Evolutionary conservation across 2,113 vertebrate species (phyloP), one percentile per base, ranked within the genome.

Genomic region (Hylia prasina): DNA sequence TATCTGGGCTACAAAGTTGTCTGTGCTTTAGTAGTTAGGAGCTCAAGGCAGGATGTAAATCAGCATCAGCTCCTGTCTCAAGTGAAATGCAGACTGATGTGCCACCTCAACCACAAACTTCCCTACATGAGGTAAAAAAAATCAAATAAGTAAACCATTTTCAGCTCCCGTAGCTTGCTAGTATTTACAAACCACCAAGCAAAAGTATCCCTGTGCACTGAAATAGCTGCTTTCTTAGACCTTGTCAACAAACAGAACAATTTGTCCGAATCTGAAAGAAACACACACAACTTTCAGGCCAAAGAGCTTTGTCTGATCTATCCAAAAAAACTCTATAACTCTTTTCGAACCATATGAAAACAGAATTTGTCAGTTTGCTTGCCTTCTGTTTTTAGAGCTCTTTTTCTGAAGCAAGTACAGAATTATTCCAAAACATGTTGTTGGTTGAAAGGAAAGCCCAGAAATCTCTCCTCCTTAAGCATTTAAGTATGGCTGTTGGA

Each of bases 371-470:
- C 54, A 40, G 24, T 22, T 45, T 30, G 15, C 57, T 80, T 69
- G 18, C 15, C 63, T 78, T 42, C 39, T 80, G 35, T n/a, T 85
- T 65, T 4, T 47, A 23, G 35, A 25, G 6, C 7, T 18, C 6
- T 63, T 40, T 51, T 61, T n/a, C 35, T 21, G 3, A 80, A 54
- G 13, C 4, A 2, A 79, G 18, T 24, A 24, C 23, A 37, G 13
- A 64, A 72, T 28, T 72, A 48, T 5, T 50, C 22, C 11, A 64
- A 51, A 63, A 45, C 0, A 0, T 2, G 0, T 11, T 17, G 11
- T 2, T 64, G 12, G 3, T 16, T 50, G 23, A 69, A 69, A 45
- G 30, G 13, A 77, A 69, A 69, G 30, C 31, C 21, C 31, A 57
- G n/a, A 5, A 71, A 71, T 13, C 7, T 33, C 28, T 33, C 61